These are phyloP conservation scores for Phaethon lepturus DNA, from an alignment of 2,113 vertebrate species.

Conservation along the genomic window DNA sequence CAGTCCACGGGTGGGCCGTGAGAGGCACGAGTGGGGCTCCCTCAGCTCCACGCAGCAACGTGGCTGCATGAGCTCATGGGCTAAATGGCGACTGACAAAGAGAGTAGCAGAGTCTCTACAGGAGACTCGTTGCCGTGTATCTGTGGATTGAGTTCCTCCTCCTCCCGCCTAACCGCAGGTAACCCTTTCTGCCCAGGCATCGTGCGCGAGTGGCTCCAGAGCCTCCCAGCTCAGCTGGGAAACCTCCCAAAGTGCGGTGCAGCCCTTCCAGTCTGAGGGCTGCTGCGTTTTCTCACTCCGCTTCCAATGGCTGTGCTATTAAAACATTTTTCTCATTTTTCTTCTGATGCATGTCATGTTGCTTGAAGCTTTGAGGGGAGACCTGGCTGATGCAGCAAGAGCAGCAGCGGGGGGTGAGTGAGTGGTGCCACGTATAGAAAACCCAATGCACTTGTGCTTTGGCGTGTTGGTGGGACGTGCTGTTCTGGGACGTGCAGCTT, in stretches of 20 bases:
- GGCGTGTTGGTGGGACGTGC: fast-evolving
- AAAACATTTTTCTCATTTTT: not conserved
- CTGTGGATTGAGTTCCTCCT: not conserved
- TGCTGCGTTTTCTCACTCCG: not conserved
- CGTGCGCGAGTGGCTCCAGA: fast-evolving
- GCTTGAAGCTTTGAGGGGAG: not conserved
- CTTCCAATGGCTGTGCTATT: not conserved
- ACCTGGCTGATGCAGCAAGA: not conserved
- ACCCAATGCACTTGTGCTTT: not conserved
- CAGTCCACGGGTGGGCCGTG: fast-evolving
- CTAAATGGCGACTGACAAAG: not conserved
- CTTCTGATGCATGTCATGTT: not conserved
- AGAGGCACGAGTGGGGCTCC: not conserved
- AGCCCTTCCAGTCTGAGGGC: not conserved
- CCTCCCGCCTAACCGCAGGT: fast-evolving
- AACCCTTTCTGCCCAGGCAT: not conserved
- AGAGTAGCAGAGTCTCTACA: not conserved
- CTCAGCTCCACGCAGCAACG: fast-evolving
- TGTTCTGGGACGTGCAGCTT: not conserved
- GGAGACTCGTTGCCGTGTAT: fast-evolving
- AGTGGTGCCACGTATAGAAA: not conserved
- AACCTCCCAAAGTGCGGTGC: not conserved
- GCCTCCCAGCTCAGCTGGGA: not conserved
- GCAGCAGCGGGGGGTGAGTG: not conserved
- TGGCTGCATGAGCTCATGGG: fast-evolving